Evolutionary conservation across 1,140 invertebrate species (phyloP).

Genomic region (Tribolium madens): DNA sequence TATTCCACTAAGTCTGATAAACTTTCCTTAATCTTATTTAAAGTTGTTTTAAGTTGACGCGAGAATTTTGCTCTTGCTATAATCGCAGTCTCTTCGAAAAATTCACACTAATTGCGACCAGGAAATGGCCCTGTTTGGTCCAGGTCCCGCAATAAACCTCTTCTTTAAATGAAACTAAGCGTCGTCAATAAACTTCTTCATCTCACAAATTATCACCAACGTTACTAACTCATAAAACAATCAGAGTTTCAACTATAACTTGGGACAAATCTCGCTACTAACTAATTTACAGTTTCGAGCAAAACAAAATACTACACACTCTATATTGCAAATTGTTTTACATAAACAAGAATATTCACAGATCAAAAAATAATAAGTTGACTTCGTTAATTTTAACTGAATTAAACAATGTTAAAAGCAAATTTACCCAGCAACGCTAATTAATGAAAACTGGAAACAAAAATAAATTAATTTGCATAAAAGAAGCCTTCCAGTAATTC

Average conservation of each 20-base stretch:
- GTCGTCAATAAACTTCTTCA: constrained; percentile 6
- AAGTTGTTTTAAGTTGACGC: constrained; percentile 16
- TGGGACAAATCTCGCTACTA: background rate
- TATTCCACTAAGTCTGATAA: constrained; percentile 19
- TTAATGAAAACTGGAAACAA: background rate
- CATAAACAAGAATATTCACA: background rate
- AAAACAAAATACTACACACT: constrained; percentile 10
- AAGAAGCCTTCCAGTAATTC: background rate
- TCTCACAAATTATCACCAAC: constrained; percentile 6
- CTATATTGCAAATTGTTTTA: background rate
- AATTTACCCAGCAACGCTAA: background rate
- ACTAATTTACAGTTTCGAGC: background rate
- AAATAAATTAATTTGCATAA: background rate
- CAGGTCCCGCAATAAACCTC: constrained; percentile 22
- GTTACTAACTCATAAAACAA: constrained; percentile 10
- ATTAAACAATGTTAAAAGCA: background rate
- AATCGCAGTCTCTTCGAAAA: constrained; percentile 19
- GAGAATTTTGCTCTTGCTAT: constrained; percentile 22
- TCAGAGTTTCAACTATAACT: background rate
- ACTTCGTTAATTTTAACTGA: background rate
- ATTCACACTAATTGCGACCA: constrained; percentile 25
- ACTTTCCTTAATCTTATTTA: constrained; percentile 33
- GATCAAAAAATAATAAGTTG: background rate
- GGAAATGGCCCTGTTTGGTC: constrained; percentile 29
- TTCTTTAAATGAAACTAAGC: constrained; percentile 13